Conservation (phyloP, 2,888 invertebrate genomes). For the Tetheella fluctuosa region DNA sequence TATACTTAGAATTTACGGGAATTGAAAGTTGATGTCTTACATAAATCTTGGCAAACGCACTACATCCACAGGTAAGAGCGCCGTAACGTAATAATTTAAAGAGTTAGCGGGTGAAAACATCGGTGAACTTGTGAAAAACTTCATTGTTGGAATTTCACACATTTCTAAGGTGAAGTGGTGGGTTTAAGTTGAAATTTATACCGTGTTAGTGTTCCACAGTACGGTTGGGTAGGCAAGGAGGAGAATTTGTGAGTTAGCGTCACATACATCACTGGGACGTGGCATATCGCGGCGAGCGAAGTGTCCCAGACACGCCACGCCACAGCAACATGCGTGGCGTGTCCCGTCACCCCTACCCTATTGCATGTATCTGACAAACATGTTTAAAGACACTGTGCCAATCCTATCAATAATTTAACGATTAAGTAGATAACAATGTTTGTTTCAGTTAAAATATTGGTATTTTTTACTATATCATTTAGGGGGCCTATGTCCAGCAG, state of each 20-base stretch:
- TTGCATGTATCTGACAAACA: neutral
- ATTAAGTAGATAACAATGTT: no score
- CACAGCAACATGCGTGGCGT: constrained; percentile 3
- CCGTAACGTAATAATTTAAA: constrained; percentile 71
- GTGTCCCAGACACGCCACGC: constrained; percentile 52
- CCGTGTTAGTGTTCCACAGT: constrained; percentile 60
- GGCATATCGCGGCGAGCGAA: constrained; percentile 70
- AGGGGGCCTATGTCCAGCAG: no score
- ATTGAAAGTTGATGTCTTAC: constrained; percentile 25
- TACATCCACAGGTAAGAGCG: constrained; percentile 45
- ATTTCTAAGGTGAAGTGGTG: constrained; percentile 70
- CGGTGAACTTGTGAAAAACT: constrained; percentile 69
- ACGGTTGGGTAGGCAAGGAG: constrained; percentile 67
- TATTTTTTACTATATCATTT: no score
- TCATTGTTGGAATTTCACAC: constrained; percentile 68
- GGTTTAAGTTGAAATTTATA: constrained; percentile 77
- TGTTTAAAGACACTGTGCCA: neutral
- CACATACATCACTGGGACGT: constrained; percentile 74
- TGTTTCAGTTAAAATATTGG: no score
- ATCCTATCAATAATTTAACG: neutral
- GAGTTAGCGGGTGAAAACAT: constrained; percentile 64
- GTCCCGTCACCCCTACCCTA: neutral
- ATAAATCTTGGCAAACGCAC: constrained; percentile 58
- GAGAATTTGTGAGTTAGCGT: constrained; percentile 66
- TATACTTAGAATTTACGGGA: constrained; percentile 24